phyloP scores from a whole-genome alignment of 30 jellyfish, hydroid and myxozoan species.

The Turritopsis rubra region DNA sequence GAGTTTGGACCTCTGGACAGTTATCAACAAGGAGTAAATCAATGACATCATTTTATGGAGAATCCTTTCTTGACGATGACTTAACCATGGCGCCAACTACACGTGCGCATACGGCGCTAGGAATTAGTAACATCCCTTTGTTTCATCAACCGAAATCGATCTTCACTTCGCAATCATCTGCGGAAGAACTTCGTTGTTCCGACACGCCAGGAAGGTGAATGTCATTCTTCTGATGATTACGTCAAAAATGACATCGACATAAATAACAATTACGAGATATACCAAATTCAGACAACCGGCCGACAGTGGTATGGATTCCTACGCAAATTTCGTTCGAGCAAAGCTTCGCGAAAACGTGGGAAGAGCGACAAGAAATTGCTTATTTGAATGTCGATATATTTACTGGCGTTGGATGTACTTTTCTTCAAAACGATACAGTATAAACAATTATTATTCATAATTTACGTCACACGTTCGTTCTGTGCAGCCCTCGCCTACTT shows the following conservation, averaged over 20 bases:
- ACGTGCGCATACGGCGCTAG: conserved; percentile 85
- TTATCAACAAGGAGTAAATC: conserved; percentile 76
- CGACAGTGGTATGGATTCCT: neutral
- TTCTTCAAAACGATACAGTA: no score
- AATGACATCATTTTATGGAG: conserved; percentile 88
- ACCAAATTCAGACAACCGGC: neutral
- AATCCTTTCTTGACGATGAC: conserved; percentile 52
- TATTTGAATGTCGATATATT: no score
- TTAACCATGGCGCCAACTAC: conserved; percentile 47
- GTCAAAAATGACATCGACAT: neutral
- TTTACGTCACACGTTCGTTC: no score
- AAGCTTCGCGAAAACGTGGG: neutral
- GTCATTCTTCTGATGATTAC: neutral
- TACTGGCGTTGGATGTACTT: no score
- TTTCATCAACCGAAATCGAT: conserved; percentile 1
- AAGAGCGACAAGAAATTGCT: neutral
- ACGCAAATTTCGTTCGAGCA: neutral
- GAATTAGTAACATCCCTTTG: conserved; percentile 65
- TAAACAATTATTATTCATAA: no score
- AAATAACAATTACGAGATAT: neutral
- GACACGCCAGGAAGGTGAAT: neutral
- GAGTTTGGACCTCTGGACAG: conserved; percentile 44
- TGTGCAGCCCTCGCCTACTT: no score
- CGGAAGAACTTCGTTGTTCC: neutral
- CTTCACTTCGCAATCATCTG: neutral